Base-by-base conservation (phyloP, 2,797 vertebrate species). In the Alectoris magna region DNA sequence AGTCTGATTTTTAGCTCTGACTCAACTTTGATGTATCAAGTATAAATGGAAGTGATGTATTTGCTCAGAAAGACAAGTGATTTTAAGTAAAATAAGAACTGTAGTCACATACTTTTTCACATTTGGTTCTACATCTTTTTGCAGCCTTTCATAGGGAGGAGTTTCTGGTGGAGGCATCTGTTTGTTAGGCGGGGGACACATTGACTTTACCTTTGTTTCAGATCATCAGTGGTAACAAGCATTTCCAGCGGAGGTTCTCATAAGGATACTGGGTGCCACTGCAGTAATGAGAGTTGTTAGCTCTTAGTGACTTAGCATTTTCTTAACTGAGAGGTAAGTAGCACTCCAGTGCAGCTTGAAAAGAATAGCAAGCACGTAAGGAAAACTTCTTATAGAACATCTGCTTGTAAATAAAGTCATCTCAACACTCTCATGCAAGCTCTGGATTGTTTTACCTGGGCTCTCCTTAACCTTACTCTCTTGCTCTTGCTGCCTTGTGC, bases 61-160 rank as follows among this genome's bases (percentile, higher is more conserved):
- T 74, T 93, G 86, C 90, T 95, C 84, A 84, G 11, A 53, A 86
- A 90, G 85, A 81, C 14, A 73, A 83, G 71, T 68, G 79, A 84
- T 87, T 77, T 34, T 22, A 72, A 67, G 9, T 64, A 8, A 16
- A 23, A 3, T 41, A 73, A 62, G 62, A 76, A 44, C 15, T 22
- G 11, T 58, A 78, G 18, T 55, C 27, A 2, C 19, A 3, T 12
- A 5, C 18, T 7, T 87, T 48, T 67, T 73, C 49, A 22, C 14
- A 21, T 85, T 87, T 91, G 15, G 8, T 82, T 82, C 51, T 69
- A 18, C 8, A 6, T 56, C 6, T 7, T 53, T 68, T 87, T 59
- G n/a, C 34, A 53, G 23, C 38, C 64, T 48, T 67, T 87, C 11
- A 5, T 67, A 5, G 9, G 34, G 9, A 62, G 34, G 13, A 59